Evolutionary conservation across 2,113 vertebrate genomes (phyloP), one percentile per base, ranked within the genome.

Genomic region (Oceanites oceanicus): DNA sequence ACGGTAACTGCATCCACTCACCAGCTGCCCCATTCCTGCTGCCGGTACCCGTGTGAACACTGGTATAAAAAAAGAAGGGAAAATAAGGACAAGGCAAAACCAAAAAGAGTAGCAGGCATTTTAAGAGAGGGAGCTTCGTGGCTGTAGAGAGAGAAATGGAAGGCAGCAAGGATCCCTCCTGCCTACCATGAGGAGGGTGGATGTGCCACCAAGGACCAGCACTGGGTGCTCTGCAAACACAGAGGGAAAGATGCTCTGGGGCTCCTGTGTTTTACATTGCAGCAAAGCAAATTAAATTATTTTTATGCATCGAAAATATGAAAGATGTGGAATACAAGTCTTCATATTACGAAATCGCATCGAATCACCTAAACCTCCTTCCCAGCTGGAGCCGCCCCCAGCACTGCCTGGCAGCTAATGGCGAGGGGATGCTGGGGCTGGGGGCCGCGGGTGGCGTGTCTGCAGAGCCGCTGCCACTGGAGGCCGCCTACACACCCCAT

Each of bases 391-490:
- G 23, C 14, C 1, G 3, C 2, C 10, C 22, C 20, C 34, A 45
- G 55, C 55, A 13, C 30, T 4, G 29, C 30, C 44, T 2, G 26
- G 11, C 75, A 7, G 59, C 32, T 42, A 6, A 13, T 2, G 47
- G n/a, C 15, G 20, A 20, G 49, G 40, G 17, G 45, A 2, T 10
- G 34, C 7, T 2, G 2, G 16, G 8, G 3, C 34, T 1, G 10
- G 4, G 6, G 19, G 6, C 40, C 5, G 20, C 1, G 36, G 5
- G 5, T 2, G 44, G 26, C 49, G 23, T 0, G 17, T 1, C n/a
- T 0, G 38, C 76, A 4, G 10, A 8, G 13, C 1, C 1, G 32
- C 53, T 4, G 44, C n/a, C 8, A 0, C 47, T 1, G 2, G 13
- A 63, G 6, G 29, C 6, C 27, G 66, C 93, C 94, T 76, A 85